A percentile compares a stretch with the other conserved stretches of the same genome.
Conservation (phyloP, 64 coral and sea anemone species). For the Pocillopora damicornis region DNA sequence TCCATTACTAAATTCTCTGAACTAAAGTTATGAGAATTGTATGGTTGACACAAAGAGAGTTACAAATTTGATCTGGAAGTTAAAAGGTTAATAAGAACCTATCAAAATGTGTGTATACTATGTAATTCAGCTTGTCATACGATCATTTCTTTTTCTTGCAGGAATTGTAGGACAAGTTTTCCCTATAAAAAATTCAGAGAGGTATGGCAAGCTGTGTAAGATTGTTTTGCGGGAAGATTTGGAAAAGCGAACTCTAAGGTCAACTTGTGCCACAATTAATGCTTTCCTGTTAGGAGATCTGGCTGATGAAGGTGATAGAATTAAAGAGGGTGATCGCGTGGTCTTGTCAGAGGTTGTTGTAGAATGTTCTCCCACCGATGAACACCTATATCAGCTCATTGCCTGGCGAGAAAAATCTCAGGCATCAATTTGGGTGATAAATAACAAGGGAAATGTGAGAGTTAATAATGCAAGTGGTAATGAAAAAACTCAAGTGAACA, state of each 20-base stretch:
- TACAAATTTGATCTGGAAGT: too few relatives aligned
- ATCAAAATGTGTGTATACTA: too few relatives aligned
- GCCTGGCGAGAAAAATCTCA: constrained; percentile 27
- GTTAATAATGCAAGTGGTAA: not conserved
- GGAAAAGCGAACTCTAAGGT: not conserved
- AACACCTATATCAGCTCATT: constrained; percentile 44
- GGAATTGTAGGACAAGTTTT: constrained; percentile 24
- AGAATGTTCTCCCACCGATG: constrained; percentile 26
- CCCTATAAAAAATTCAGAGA: constrained; percentile 19
- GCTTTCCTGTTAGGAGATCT: constrained; percentile 23
- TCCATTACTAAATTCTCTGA: too few relatives aligned
- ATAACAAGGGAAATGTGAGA: constrained; percentile 1
- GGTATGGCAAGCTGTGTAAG: constrained; percentile 30
- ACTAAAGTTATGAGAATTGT: too few relatives aligned
- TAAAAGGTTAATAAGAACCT: too few relatives aligned
- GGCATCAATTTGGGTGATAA: constrained; percentile 16
- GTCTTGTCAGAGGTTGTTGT: constrained; percentile 16
- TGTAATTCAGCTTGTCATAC: not conserved
- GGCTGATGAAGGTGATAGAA: constrained; percentile 18
- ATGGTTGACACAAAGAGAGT: too few relatives aligned
- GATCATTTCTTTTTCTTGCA: not conserved
- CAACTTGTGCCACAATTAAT: not conserved
- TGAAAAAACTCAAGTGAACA: too few relatives aligned
- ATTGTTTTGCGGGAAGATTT: constrained; percentile 15
- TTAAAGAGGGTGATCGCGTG: constrained; percentile 24